Base-by-base conservation (phyloP, 1,140 invertebrate species). In the Acromyrmex heyeri region DNA sequence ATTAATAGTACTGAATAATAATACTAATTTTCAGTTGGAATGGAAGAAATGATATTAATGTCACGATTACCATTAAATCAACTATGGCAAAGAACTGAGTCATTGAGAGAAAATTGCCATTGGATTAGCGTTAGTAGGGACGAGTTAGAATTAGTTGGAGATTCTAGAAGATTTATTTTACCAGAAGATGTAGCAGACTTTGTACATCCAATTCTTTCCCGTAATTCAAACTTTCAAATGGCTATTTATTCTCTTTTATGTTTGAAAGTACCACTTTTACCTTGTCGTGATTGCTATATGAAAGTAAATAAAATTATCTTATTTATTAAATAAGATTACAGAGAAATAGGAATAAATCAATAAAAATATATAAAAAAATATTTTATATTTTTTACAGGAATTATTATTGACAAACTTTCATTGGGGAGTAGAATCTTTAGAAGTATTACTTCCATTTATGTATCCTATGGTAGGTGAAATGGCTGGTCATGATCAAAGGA, bases 21-120 rank as follows among this genome's bases (percentile, higher is more conserved):
- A 38, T 76, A 67, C 21, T 86, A 38, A 82, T 87, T 92, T 90
- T 10, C 38, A 95, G 94, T 96, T 53, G 96, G 96, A 50, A 95
- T 96, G 91, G 97, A 97, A 93, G 96, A 97, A 91, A 90, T 96
- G 6, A 95, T 97, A 85, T 92, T 97, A 64, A 95, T 95, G 44
- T 97, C 96, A 6, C 96, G 96, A 79, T 92, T 97, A 77, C 97
- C 97, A 4, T 94, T 97, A 86, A 96, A 96, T 87, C 96, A 97
- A 88, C 93, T 97, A 38, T 97, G 97, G 97, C 93, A 96, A 30
- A 95, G 97, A 82, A 95, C 97, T 30, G 97, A 97, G 91, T 96
- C 95, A 8, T 90, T 97, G 18, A 95, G 97, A 27, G 96, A 97
- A 91, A 94, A 95, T 16, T 96, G 95, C 77, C 96, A 96, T 91